These are phyloP conservation scores for Gryllus longicercus DNA, from an alignment of 2,888 invertebrate genomes.

Conservation along the genomic window DNA sequence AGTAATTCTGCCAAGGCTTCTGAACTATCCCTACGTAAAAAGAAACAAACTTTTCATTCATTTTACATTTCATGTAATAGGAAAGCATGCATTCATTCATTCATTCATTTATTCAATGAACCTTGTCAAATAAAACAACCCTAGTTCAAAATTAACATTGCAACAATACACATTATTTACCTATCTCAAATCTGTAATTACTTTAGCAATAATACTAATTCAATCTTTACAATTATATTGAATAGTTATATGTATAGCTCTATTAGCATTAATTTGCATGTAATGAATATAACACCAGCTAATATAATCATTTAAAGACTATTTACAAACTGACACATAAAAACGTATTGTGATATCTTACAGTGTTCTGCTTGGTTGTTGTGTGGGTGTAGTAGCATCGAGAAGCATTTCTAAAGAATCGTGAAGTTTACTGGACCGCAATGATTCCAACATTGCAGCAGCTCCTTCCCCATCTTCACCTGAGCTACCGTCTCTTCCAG, in stretches of 20 bases:
- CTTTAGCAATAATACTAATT: neutral
- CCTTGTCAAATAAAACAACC: neutral
- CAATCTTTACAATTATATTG: no score
- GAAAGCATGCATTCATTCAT: no score
- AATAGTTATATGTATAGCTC: neutral
- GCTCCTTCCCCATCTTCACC: conserved; percentile 19
- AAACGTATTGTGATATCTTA: conserved; percentile 19
- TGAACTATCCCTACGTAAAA: neutral
- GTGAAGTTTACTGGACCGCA: conserved; percentile 37
- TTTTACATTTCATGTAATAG: no score
- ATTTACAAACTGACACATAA: neutral
- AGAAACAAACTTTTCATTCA: neutral
- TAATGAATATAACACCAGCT: neutral
- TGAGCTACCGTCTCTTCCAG: conserved; percentile 48
- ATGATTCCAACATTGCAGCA: conserved; percentile 30
- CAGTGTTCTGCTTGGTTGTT: conserved; percentile 30
- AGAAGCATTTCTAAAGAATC: conserved; percentile 40
- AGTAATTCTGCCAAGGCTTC: neutral
- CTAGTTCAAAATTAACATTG: conserved; percentile 19
- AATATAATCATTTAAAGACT: neutral
- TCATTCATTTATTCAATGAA: no score
- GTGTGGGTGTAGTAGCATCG: conserved; percentile 33
- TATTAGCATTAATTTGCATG: neutral
- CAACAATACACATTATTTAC: neutral
- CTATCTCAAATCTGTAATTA: neutral